These are phyloP conservation scores for Callipepla squamata DNA, from an alignment of 2,113 vertebrate species.

Conservation along the genomic window DNA sequence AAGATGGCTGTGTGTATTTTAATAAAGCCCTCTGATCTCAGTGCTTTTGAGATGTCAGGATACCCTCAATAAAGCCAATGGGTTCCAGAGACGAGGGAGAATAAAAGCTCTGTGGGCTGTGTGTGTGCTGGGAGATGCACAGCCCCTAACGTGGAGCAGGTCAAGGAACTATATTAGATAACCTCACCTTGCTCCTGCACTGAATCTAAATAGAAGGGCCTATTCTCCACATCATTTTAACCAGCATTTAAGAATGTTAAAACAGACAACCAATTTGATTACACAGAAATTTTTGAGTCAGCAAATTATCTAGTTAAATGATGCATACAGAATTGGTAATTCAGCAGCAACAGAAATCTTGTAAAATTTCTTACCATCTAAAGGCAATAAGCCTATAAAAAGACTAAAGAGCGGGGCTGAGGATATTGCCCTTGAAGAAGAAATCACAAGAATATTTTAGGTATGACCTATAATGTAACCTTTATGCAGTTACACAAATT, in stretches of 20 bases:
- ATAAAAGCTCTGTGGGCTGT: not conserved
- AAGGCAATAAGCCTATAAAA: not conserved
- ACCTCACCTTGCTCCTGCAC: not conserved
- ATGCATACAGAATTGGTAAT: constrained; percentile 30
- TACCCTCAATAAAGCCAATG: not conserved
- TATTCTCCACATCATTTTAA: constrained; percentile 23
- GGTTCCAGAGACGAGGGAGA: not conserved
- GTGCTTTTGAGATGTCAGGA: not conserved
- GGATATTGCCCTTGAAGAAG: not conserved
- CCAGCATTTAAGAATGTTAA: not conserved
- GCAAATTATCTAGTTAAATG: constrained; percentile 59
- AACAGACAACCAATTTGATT: constrained; percentile 12
- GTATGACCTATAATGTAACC: not conserved
- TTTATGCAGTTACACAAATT: not conserved
- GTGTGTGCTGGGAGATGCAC: not conserved
- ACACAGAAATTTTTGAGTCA: constrained; percentile 41
- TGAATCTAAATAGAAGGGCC: not conserved
- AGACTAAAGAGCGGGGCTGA: not conserved
- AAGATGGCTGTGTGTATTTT: not conserved
- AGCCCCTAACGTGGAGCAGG: not conserved
- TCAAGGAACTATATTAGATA: not conserved
- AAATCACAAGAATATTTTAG: not conserved
- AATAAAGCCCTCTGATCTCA: rapidly evolving
- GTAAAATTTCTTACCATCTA: not conserved
- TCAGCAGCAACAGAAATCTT: constrained; percentile 12